Conservation (phyloP, 2,888 invertebrate genomes). For the Caenorhabditis uteleia region DNA sequence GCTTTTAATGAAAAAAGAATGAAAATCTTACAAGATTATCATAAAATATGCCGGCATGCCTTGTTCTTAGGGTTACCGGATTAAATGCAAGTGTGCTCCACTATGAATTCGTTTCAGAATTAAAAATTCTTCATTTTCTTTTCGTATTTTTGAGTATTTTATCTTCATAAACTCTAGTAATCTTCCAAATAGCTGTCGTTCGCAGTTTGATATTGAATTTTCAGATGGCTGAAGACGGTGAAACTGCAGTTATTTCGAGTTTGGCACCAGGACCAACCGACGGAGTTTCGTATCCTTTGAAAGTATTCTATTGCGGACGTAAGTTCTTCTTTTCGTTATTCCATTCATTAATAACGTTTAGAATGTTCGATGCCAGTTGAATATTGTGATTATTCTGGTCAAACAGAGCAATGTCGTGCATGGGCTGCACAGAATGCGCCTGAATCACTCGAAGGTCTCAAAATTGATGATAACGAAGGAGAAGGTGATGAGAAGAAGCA, state of each 20-base stretch:
- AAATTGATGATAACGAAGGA: slow-evolving; percentile 19
- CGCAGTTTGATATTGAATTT: no score
- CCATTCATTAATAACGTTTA: slow-evolving; percentile 5
- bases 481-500: slow-evolving; percentile 73
- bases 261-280: slow-evolving; percentile 45
- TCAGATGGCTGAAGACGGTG: slow-evolving; percentile 23
- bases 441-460: slow-evolving; percentile 39
- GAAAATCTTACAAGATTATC: no score
- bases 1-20: no score
- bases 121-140: no score
- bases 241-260: slow-evolving; percentile 17
- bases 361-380: slow-evolving; percentile 71
- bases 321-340: slow-evolving; percentile 5
- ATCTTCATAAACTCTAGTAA: no score
- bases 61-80: no score
- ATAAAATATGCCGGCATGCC: no score
- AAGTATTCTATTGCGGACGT: slow-evolving; percentile 63
- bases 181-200: no score
- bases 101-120: no score
- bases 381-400: slow-evolving; percentile 98
- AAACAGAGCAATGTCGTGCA: slow-evolving; percentile 88
- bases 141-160: no score
- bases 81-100: no score
- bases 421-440: slow-evolving; percentile 95
- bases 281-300: slow-evolving; percentile 58